Conservation (phyloP, 2,888 invertebrate species). For the Neria commutata region DNA sequence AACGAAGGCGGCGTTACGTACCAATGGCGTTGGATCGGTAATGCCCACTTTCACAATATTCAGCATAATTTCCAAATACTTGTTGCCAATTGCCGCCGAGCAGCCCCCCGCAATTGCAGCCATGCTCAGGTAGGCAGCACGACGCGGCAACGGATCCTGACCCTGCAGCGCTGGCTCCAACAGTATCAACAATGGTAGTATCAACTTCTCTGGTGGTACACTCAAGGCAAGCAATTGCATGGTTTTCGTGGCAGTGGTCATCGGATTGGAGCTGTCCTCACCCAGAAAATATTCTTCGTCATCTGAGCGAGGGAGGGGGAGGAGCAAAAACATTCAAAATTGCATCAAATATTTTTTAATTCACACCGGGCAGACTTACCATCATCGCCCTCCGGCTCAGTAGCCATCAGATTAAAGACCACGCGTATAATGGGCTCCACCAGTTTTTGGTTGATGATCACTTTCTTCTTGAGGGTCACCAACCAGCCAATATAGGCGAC, state of each 20-base stretch:
- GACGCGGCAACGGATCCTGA: slow-evolving; percentile 68
- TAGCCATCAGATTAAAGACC: slow-evolving; percentile 73
- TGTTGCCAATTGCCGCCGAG: slow-evolving; percentile 73
- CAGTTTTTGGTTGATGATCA: slow-evolving; percentile 71
- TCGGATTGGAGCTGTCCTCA: slow-evolving; percentile 70
- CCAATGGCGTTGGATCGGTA: slow-evolving; percentile 67
- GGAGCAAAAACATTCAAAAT: neutral
- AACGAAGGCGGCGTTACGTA: slow-evolving; percentile 78
- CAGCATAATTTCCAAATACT: slow-evolving; percentile 73
- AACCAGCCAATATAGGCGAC: slow-evolving; percentile 72
- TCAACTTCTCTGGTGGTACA: slow-evolving; percentile 77
- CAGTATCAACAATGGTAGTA: slow-evolving; percentile 71
- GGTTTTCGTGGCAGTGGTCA: slow-evolving; percentile 75
- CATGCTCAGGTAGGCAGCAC: slow-evolving; percentile 75
- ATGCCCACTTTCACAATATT: slow-evolving; percentile 75
- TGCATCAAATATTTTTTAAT: neutral
- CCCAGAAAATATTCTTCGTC: slow-evolving; percentile 71
- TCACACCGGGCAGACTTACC: slow-evolving; percentile 64
- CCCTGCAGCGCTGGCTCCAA: slow-evolving; percentile 72
- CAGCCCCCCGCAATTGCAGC: slow-evolving; percentile 82
- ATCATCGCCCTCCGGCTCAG: slow-evolving; percentile 67
- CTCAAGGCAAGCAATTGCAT: slow-evolving; percentile 76
- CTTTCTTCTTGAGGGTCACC: slow-evolving; percentile 74
- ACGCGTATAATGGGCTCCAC: slow-evolving; percentile 72
- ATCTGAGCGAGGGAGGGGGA: slow-evolving; percentile 50